These are phyloP conservation scores for Perca schrenkii DNA, from an alignment of 2,113 vertebrate species.

Conservation along the genomic window DNA sequence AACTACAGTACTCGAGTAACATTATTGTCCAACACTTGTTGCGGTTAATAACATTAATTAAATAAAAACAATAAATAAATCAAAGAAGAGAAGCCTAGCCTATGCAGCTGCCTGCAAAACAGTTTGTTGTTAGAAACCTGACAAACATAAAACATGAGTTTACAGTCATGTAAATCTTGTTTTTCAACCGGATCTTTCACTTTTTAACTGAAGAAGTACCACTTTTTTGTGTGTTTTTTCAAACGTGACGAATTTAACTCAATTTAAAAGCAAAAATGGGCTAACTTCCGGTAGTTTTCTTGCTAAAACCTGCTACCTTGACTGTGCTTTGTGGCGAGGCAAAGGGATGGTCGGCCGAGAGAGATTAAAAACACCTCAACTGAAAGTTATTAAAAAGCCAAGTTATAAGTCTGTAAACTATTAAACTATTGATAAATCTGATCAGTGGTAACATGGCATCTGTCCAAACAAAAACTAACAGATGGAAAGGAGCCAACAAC, in stretches of 20 bases:
- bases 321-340: not conserved
- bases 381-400: conserved; percentile 10
- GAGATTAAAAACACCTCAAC: not conserved
- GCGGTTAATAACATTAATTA: too few species aligned
- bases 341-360: not conserved
- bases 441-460: conserved; percentile 11
- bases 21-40: too few species aligned
- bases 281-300: conserved; percentile 20
- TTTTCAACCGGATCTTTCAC: not conserved
- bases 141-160: not conserved
- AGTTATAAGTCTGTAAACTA: not conserved
- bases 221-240: not conserved
- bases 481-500: conserved; percentile 40
- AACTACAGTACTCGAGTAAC: too few species aligned
- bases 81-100: too few species aligned
- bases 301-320: conserved; percentile 11
- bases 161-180: not conserved
- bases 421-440: conserved; percentile 4
- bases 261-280: not conserved
- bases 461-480: not conserved
- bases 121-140: too few species aligned
- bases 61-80: too few species aligned
- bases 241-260: not conserved
- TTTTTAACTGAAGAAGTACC: not conserved
- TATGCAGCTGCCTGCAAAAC: too few species aligned